A percentile compares a stretch with the other conserved stretches of the same genome.
Conservation (phyloP, 1,140 invertebrate genomes). For the Orussus abietinus region DNA sequence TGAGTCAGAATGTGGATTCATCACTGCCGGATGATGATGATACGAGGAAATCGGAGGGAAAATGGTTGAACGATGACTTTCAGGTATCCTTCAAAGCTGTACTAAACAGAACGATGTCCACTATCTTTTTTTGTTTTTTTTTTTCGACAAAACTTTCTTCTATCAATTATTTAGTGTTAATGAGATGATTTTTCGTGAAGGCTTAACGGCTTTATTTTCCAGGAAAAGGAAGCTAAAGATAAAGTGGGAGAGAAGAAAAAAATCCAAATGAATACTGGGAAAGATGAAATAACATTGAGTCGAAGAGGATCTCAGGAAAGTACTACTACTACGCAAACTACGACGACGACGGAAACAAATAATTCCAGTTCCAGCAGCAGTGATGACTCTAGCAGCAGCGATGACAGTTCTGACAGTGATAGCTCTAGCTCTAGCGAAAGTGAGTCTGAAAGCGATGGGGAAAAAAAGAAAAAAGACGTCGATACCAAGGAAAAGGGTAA, state of each 20-base stretch:
- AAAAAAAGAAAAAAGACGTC: constrained; percentile 38
- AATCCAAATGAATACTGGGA: constrained; percentile 14
- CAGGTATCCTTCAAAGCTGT: no score
- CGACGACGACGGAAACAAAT: constrained; percentile 45
- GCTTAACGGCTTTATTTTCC: no score
- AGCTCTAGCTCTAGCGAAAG: constrained; percentile 44
- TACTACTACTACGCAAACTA: constrained; percentile 43
- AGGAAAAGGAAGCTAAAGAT: constrained; percentile 32
- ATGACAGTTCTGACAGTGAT: constrained; percentile 46
- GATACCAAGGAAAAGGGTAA: constrained; percentile 30
- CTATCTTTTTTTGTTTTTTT: neutral
- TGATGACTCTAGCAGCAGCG: constrained; percentile 44
- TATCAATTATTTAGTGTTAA: no score
- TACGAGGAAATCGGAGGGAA: constrained; percentile 33
- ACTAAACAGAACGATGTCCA: no score
- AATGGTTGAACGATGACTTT: constrained; percentile 34
- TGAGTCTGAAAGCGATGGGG: constrained; percentile 44
- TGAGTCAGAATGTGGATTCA: constrained; percentile 26
- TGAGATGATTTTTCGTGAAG: no score
- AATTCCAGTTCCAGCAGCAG: constrained; percentile 48
- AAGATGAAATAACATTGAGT: constrained; percentile 34
- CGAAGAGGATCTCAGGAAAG: constrained; percentile 50
- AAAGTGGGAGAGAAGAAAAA: constrained; percentile 36
- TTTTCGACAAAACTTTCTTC: no score
- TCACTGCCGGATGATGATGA: constrained; percentile 33